phyloP scores from a whole-genome alignment of 2,888 invertebrate genomes.

The Cephus spinipes region DNA sequence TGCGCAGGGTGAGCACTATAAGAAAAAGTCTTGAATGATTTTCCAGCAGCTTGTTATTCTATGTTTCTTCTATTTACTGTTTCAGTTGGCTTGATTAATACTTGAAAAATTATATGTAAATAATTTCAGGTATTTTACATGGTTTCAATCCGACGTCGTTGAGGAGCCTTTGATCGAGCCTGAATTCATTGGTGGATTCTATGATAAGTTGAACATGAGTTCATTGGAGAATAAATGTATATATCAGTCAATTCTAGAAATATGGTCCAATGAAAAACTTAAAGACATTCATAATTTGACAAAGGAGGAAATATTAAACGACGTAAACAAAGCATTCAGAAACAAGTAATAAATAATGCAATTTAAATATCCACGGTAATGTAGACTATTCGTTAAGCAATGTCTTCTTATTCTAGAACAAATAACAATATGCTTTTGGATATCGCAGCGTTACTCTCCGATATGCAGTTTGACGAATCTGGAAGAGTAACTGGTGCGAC shows the following conservation, averaged over 20 bases:
- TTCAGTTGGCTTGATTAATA: too few relatives aligned
- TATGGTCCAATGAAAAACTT: constrained; percentile 47
- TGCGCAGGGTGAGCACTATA: constrained; percentile 57
- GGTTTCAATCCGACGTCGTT: constrained; percentile 48
- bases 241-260: constrained; percentile 57
- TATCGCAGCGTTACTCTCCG: constrained; percentile 53
- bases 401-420: constrained; percentile 16
- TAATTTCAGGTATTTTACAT: constrained; percentile 52
- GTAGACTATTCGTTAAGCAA: not conserved
- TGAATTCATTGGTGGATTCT: constrained; percentile 33
- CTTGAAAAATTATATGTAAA: not conserved
- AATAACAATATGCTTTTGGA: constrained; percentile 46
- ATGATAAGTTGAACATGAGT: constrained; percentile 42
- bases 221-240: constrained; percentile 52
- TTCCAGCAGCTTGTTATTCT: not conserved
- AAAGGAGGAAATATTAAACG: constrained; percentile 42
- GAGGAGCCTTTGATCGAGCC: not conserved
- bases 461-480: constrained; percentile 43
- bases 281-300: constrained; percentile 41
- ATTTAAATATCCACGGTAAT: not conserved
- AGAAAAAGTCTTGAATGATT: constrained; percentile 4
- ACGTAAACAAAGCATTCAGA: constrained; percentile 49
- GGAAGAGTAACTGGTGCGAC: constrained; percentile 52
- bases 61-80: not conserved
- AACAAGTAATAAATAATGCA: constrained; percentile 38